phyloP scores from a whole-genome alignment of 2,888 invertebrate species.

The Netelia melanura region DNA sequence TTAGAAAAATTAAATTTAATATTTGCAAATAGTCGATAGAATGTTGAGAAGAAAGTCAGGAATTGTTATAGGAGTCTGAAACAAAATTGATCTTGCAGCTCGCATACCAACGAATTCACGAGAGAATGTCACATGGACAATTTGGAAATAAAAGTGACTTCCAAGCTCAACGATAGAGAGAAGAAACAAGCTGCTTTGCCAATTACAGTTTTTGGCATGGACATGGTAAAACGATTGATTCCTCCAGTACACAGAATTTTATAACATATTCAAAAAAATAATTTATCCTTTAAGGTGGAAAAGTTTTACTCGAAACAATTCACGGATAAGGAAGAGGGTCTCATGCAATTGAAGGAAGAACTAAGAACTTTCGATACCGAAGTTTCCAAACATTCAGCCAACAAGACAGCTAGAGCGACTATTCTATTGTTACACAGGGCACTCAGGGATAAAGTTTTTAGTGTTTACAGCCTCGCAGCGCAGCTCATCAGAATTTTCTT shows the following conservation, averaged over 20 bases:
- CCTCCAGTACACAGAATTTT: neutral
- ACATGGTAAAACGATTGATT: constrained; percentile 87
- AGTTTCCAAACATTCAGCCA: constrained; percentile 86
- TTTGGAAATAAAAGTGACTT: constrained; percentile 86
- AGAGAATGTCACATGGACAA: constrained; percentile 89
- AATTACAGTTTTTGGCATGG: constrained; percentile 95
- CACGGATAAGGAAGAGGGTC: constrained; percentile 94
- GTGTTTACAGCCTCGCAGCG: constrained; percentile 94
- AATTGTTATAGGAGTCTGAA: too few relatives aligned
- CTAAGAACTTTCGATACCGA: constrained; percentile 85
- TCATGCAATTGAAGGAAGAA: constrained; percentile 89
- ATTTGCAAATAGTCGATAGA: neutral
- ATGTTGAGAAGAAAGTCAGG: neutral
- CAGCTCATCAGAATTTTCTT: constrained; percentile 93
- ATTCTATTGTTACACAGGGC: constrained; percentile 92
- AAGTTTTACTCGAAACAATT: constrained; percentile 96
- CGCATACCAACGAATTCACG: constrained; percentile 93
- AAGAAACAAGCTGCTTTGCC: constrained; percentile 95
- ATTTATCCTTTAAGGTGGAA: constrained; percentile 88
- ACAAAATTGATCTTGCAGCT: constrained; percentile 85
- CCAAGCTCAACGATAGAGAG: constrained; percentile 91
- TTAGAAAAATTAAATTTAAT: constrained; percentile 34
- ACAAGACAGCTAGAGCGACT: constrained; percentile 93
- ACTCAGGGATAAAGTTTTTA: constrained; percentile 94
- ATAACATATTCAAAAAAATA: neutral